Evolutionary conservation across 2,113 vertebrate genomes (phyloP), one percentile per base, ranked within the genome.

Genomic region (Cryptomyrus ogoouensis): DNA sequence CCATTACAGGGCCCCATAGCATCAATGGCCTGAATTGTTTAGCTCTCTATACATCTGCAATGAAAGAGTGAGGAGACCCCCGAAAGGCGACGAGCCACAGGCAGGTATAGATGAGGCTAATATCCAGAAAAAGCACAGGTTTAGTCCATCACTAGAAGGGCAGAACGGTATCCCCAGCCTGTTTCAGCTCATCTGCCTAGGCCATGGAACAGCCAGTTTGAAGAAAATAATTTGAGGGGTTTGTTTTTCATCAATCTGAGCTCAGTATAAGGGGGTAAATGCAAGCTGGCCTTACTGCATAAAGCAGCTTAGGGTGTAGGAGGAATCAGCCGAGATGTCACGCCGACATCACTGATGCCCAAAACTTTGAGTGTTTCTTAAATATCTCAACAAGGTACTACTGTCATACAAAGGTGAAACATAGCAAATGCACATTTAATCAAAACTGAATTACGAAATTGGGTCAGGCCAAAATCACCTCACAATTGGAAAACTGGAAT

Each of bases 21-120:
- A 44, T 89, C 88, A 89, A 80, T 50, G 27, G 88, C 27, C 74
- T 21, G 31, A 77, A 89, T 89, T 89, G 88, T 89, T 89, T 53
- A 39, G 31, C 46, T 50, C 88, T 83, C 88, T 89, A 27, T 83
- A 42, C 46, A 80, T 50, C 50, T 44, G 31, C 49, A 46, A 83
- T 49, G 49, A 89, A 89, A 83, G 49, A 83, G 74, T 50, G 12
- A 49, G 31, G 49, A 44, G 17, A 46, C 46, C 44, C 80, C 74
- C 74, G 17, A 77, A 46, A 89, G 88, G 47, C 7, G 47, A 35
- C 19, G 46, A 77, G 31, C 31, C 31, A 13, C 5, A 46, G 24
- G 27, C 47, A 77, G 88, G 9, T 66, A 44, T 62, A 80, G 17
- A 52, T 52, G 88, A 86, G 46, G 49, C 62, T 27, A 80, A 35